Base-by-base conservation (phyloP, 2,113 vertebrate species). In the Piaya cayana region DNA sequence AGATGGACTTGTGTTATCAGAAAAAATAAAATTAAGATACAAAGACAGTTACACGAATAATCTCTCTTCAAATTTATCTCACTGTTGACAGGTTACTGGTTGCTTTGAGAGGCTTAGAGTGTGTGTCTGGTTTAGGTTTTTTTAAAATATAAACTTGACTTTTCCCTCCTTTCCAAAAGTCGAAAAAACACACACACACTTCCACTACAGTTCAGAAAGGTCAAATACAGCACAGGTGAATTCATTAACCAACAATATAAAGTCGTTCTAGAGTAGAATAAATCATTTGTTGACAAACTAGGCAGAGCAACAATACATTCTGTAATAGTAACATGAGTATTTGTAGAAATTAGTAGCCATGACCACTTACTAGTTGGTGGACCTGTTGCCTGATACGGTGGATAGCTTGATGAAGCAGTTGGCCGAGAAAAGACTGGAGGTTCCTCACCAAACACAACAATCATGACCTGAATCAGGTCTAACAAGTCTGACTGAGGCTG, bases 401-500 rank as follows among this genome's bases (percentile, higher is more conserved):
- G 98, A 90, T 99, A 99, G 26, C 98, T 97, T 12, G 99, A 97
- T 72, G 99, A 99, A 86, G 98, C 88, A 7, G 98, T 98, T 18
- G 99, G 99, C 12, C 99, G 98, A 50, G 99, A 99, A 96, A 99
- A 99, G 70, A 99, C 99, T 2, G 99, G 99, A 70, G 99, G 99
- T 74, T 99, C 99, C 15, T 99, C 99, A 80, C 98, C 99, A 97
- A 99, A 99, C 78, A 99, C 99, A 79, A 99, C 99, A 70, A 99
- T 99, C 99, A 99, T 99, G 94, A 99, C 99, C 96, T 99, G 99
- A 96, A 99, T 99, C 92, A 99, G 98, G 27, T 99, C 98, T 59
- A 99, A 98, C 90, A 99, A 97, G 94, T 99, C 99, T 58, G 99
- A 99, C 97, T 99, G 98, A 56, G 99, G 99, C 99, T 99, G 96